Conservation (phyloP, 1,140 invertebrate genomes). For the Diprion similis region DNA sequence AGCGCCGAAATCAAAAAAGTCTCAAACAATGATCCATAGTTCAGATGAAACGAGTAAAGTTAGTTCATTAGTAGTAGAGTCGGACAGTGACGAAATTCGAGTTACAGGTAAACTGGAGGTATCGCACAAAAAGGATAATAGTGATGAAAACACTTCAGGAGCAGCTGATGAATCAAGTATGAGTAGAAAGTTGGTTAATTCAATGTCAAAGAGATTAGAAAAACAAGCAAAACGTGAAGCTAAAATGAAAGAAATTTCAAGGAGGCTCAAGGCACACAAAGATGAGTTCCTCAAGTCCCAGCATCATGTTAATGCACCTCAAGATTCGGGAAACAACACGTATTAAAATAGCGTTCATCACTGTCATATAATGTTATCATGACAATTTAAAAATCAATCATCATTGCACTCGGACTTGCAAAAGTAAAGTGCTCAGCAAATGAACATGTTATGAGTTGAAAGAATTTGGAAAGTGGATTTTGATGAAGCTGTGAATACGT, state of each 20-base stretch:
- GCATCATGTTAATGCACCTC: background rate
- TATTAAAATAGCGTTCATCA: no score
- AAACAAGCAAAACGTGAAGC: slow-evolving; percentile 35
- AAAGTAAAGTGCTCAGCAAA: no score
- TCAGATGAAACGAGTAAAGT: background rate
- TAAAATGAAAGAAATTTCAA: slow-evolving; percentile 40
- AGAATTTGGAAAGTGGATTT: no score
- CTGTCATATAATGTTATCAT: no score
- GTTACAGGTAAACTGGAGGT: no score
- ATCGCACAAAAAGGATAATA: no score
- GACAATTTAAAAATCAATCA: no score
- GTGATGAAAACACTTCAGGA: no score
- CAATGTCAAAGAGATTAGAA: slow-evolving; percentile 23
- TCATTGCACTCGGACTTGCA: no score
- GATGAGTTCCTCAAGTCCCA: slow-evolving; percentile 18
- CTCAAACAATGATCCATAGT: background rate
- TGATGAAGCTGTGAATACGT: no score
- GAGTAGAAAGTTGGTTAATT: slow-evolving; percentile 31
- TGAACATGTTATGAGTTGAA: no score
- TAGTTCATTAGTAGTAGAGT: background rate
- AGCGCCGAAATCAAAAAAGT: background rate
- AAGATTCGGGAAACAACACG: background rate
- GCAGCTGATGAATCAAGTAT: no score
- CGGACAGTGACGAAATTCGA: background rate
- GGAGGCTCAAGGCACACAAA: slow-evolving; percentile 30